Evolutionary conservation across 2,797 vertebrate species (phyloP).

Genomic region (Eremophila alpestris): DNA sequence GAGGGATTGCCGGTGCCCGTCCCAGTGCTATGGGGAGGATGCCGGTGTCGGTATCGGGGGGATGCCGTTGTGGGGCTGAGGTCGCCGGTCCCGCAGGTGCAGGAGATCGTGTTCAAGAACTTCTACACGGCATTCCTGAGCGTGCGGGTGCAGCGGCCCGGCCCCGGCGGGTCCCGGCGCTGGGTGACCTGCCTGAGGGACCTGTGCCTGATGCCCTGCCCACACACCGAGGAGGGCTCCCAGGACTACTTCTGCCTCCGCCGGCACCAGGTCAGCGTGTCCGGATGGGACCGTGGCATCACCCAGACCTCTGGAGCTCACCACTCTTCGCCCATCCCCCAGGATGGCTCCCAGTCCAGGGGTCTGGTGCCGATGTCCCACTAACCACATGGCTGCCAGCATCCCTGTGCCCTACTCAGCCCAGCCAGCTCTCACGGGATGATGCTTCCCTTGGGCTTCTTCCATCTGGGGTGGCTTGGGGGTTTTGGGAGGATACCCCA

Average conservation of each 20-base stretch:
- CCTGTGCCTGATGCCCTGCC: slow-evolving; percentile 87
- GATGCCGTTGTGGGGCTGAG: background rate
- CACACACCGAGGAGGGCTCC: slow-evolving; percentile 89
- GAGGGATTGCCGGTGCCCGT: background rate
- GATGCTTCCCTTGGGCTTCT: background rate
- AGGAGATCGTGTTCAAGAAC: slow-evolving; percentile 91
- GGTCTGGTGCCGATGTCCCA: background rate
- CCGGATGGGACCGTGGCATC: fast-evolving
- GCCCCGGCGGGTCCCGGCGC: slow-evolving; percentile 63
- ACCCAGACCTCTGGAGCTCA: background rate
- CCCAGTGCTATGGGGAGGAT: background rate
- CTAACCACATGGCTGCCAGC: fast-evolving
- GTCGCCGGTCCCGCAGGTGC: slow-evolving; percentile 75
- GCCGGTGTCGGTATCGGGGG: no score
- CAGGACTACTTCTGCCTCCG: slow-evolving; percentile 89
- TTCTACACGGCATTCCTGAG: slow-evolving; percentile 92
- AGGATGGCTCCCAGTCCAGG: fast-evolving
- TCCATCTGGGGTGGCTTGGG: background rate
- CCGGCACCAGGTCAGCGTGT: slow-evolving; percentile 81
- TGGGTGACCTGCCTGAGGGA: slow-evolving; percentile 89
- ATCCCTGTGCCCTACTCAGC: background rate
- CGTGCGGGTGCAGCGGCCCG: slow-evolving; percentile 80
- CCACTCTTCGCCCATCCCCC: background rate
- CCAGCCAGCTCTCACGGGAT: fast-evolving
- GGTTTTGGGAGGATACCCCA: background rate